Evolutionary conservation across 2,113 vertebrate species (phyloP).

Genomic region (Coregonus clupeaformis): DNA sequence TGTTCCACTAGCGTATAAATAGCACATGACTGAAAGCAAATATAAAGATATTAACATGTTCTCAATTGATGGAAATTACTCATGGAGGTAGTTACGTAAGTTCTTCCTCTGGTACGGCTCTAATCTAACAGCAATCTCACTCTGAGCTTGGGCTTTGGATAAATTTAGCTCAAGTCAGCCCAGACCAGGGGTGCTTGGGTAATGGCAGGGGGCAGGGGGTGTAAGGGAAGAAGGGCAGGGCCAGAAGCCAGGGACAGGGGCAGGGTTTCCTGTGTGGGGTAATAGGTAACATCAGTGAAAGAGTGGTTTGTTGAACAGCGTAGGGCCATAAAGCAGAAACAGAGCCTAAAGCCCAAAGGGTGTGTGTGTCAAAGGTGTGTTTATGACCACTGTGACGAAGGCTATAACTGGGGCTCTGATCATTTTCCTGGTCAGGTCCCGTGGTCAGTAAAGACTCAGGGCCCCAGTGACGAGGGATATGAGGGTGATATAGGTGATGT

Average conservation of each 20-base stretch:
- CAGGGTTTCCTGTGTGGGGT: not conserved
- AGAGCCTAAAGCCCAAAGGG: not conserved
- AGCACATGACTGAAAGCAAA: slow-evolving; percentile 46
- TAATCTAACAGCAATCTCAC: slow-evolving; percentile 12
- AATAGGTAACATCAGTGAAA: no score
- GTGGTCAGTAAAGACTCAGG: no score
- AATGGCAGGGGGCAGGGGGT: not conserved
- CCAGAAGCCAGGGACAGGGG: not conserved
- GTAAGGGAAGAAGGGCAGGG: not conserved
- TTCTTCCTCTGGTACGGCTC: slow-evolving; percentile 9
- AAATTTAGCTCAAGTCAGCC: not conserved
- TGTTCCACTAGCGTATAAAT: slow-evolving; percentile 38
- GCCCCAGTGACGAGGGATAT: not conserved
- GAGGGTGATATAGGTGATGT: no score
- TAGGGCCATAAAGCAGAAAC: not conserved
- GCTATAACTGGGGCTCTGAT: not conserved
- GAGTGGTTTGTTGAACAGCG: no score
- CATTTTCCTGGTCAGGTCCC: no score
- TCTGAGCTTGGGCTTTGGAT: not conserved
- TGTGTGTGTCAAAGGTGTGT: not conserved
- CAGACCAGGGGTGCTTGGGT: not conserved
- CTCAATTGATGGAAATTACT: slow-evolving; percentile 37
- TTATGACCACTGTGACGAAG: not conserved
- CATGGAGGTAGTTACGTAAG: slow-evolving; percentile 30
- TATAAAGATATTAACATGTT: slow-evolving; percentile 43